phyloP scores from a whole-genome alignment of 1,140 invertebrate genomes.

The Venustaconcha ellipsiformis region DNA sequence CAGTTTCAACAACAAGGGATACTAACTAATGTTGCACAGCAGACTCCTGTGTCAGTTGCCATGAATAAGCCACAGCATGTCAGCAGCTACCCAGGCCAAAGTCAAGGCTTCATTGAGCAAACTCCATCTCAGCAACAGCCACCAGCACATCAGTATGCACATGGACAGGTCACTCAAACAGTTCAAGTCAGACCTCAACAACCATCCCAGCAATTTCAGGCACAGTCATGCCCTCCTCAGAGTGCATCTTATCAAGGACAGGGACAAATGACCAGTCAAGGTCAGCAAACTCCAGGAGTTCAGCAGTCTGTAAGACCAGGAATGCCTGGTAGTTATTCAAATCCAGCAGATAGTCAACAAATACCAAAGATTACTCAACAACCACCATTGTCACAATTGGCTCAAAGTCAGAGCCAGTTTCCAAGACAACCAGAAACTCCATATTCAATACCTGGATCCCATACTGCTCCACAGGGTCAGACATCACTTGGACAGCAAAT shows the following conservation, averaged over 20 bases:
- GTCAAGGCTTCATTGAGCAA: neutral
- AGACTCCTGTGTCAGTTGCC: neutral
- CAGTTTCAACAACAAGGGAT: neutral
- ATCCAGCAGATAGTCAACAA: neutral
- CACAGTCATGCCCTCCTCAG: too few species aligned
- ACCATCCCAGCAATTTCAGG: neutral
- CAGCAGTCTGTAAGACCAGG: neutral
- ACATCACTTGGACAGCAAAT: neutral
- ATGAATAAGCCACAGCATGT: neutral
- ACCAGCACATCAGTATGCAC: neutral
- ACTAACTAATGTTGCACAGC: neutral
- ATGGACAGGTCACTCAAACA: too few species aligned
- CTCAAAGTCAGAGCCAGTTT: too few species aligned
- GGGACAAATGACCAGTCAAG: neutral
- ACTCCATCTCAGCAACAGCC: neutral
- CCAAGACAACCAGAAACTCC: too few species aligned
- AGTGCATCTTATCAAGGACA: neutral
- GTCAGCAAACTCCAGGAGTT: neutral
- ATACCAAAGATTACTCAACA: slow-evolving; percentile 12
- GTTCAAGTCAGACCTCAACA: too few species aligned
- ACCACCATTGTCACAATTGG: neutral
- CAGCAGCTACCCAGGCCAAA: neutral
- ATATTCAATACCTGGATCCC: neutral
- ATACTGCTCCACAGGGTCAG: slow-evolving; percentile 4
- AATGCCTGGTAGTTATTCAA: neutral